These are phyloP conservation scores for Lampropteryx suffumata DNA, from an alignment of 2,888 invertebrate species.

Conservation along the genomic window DNA sequence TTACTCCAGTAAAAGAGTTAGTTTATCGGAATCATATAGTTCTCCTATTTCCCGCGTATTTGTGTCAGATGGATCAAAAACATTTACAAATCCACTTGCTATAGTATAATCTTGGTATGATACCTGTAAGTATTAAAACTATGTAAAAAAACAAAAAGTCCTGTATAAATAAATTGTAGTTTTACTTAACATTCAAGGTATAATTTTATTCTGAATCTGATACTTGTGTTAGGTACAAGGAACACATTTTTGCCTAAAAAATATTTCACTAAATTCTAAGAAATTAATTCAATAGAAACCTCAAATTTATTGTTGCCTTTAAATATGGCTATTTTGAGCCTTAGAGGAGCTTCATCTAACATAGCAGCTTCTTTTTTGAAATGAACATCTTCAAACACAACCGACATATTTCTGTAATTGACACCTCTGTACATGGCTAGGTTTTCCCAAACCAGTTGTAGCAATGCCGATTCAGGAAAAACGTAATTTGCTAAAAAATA, in stretches of 20 bases:
- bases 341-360: constrained; percentile 26
- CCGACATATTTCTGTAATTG: constrained; percentile 47
- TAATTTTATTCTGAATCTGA: too few species aligned
- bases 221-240: too few species aligned
- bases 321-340: constrained; percentile 34
- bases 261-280: too few species aligned
- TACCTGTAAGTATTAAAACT: constrained; percentile 29
- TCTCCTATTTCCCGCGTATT: constrained; percentile 15
- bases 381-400: constrained; percentile 34
- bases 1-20: constrained; percentile 36
- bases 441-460: constrained; percentile 76
- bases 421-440: constrained; percentile 63
- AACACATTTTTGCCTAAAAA: too few species aligned
- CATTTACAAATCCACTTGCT: constrained; percentile 36
- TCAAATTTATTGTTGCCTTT: constrained; percentile 43
- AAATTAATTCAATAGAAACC: constrained; percentile 28
- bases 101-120: constrained; percentile 34
- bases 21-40: constrained; percentile 22
- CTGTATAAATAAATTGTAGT: not conserved
- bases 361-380: constrained; percentile 36
- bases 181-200: too few species aligned
- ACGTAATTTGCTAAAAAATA: constrained; percentile 62
- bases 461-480: constrained; percentile 85
- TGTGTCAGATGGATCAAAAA: constrained; percentile 3
- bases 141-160: constrained; percentile 18